Base-by-base conservation (phyloP, 1,140 invertebrate genomes). In the Trachymyrmex cornetzi region DNA sequence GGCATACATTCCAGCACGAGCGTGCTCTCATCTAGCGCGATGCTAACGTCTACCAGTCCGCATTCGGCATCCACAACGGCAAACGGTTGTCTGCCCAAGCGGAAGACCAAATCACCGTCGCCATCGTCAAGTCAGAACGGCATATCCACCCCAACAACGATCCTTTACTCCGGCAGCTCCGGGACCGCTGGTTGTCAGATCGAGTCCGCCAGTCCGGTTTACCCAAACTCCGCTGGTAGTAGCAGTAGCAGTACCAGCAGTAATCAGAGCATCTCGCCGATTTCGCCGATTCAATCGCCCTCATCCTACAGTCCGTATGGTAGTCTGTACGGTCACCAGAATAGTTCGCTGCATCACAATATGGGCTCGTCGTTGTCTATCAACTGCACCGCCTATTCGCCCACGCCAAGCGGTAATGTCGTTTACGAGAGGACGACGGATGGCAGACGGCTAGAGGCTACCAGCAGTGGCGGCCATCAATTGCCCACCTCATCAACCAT, bases 401-500 rank as follows among this genome's bases (percentile, higher is more conserved):
- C 95, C 9, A 94, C 95, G 0, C 92, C 95, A 4, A 93, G 87
- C 38, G 92, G 89, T 0, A 94, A 87, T 77, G 86, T 94, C 3
- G 88, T 92, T 0, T 94, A 94, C 59, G 94, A 95, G 64, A 90
- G 94, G 27, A 53, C 88, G n/a, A 91, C 92, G 1, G 92, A 92
- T 1, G 91, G 94, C 24, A 91, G 94, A 86, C 87, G 94, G 6
- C 91, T 93, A 34, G 91, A 90, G 3, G 81, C 79, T 30, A 91
- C 81, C 72, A 87, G 64, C 19, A 88, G 74, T 55, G 89, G 82
- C 66, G 77, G 66, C 9, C 94, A 95, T 71, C 95, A 95, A 63
- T 53, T 95, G 34, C 94, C 95, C 9, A 95, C 94, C 24, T 95
- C 94, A n/a, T 95, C 94, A 4, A 94, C 94, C 1, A 94, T 93